Percentiles rank a stretch among this genome's conserved stretches.
Evolutionary conservation across 2,113 vertebrate genomes (phyloP).

Genomic region (Coryphaenoides rupestris): DNA sequence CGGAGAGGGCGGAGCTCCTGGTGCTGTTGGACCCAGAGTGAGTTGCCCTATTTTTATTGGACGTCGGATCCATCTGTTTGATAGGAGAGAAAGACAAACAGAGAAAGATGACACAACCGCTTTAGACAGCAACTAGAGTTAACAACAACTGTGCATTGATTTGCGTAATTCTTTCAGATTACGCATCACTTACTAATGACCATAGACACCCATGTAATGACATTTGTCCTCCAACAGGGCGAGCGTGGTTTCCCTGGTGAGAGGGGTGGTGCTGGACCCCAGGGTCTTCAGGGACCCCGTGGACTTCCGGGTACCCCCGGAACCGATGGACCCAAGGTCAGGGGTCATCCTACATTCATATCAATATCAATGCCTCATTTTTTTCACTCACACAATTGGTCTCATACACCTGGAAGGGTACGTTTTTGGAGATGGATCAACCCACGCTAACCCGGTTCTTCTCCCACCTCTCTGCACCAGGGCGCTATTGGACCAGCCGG

Average conservation of each 20-base stretch:
- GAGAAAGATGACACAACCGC: background rate
- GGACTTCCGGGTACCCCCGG: slow-evolving; percentile 95
- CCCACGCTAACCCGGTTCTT: background rate
- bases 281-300: slow-evolving; percentile 89
- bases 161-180: background rate
- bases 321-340: slow-evolving; percentile 93
- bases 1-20: slow-evolving; percentile 87
- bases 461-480: slow-evolving; percentile 50
- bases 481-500: slow-evolving; percentile 86
- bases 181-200: background rate
- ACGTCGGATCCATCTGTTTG: background rate
- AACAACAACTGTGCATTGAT: background rate
- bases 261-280: slow-evolving; percentile 86
- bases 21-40: slow-evolving; percentile 88
- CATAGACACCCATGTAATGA: background rate
- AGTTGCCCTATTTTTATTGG: slow-evolving; percentile 58
- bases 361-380: background rate
- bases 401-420: no score
- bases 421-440: no score
- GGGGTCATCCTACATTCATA: slow-evolving; percentile 22
- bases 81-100: background rate
- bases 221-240: slow-evolving; percentile 67
- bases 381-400: background rate
- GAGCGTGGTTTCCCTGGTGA: slow-evolving; percentile 97
- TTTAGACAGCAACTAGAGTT: background rate